phyloP scores from a whole-genome alignment of 37 sponge, comb jelly and placozoan genomes.

The Axinella damicornis region DNA sequence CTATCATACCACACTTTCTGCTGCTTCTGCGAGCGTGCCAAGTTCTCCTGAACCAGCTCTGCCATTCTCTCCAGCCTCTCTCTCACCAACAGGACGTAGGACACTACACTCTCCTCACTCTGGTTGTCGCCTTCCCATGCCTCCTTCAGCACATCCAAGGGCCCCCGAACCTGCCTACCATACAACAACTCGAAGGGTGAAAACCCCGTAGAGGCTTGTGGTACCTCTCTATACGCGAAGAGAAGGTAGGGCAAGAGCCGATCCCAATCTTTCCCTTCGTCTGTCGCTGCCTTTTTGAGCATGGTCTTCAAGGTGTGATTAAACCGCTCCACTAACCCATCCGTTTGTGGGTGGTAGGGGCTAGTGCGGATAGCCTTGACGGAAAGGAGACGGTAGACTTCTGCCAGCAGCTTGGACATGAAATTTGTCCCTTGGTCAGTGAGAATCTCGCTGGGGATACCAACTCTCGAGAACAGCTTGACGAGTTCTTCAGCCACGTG shows the following conservation, averaged over 20 bases:
- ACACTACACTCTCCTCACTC: constrained; percentile 31
- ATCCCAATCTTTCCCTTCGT: constrained; percentile 49
- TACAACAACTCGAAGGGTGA: constrained; percentile 65
- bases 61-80: constrained; percentile 27
- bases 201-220: constrained; percentile 50
- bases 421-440: constrained; percentile 66
- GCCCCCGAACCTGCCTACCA: constrained; percentile 53
- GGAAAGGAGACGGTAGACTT: constrained; percentile 36
- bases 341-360: constrained; percentile 71
- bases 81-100: constrained; percentile 31
- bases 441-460: constrained; percentile 56
- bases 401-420: constrained; percentile 28
- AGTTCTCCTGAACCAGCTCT: constrained; percentile 34
- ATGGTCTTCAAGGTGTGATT: constrained; percentile 55
- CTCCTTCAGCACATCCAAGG: constrained; percentile 61
- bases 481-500: constrained; percentile 59
- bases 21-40: constrained; percentile 9
- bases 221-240: constrained; percentile 61
- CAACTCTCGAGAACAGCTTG: constrained; percentile 35
- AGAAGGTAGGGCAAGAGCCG: constrained; percentile 35
- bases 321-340: constrained; percentile 63
- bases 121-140: constrained; percentile 24
- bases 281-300: constrained; percentile 4
- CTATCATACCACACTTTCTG: constrained; percentile 56
- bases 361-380: constrained; percentile 50